Base-by-base conservation (phyloP, 2,113 vertebrate genomes). In the Grammomys surdaster region DNA sequence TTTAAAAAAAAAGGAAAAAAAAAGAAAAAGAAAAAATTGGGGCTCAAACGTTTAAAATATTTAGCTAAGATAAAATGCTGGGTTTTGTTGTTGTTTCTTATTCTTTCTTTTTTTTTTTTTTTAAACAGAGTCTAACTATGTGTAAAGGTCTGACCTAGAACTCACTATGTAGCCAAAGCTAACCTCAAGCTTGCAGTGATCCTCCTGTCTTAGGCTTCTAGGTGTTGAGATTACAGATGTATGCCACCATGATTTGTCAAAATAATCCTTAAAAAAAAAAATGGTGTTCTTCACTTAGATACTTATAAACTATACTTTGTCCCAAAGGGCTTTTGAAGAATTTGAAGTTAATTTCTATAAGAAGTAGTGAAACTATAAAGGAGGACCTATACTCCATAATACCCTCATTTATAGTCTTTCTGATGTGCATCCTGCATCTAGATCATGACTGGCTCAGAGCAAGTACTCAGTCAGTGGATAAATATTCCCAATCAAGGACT, bases 251-350 rank as follows among this genome's bases (percentile, higher is more conserved):
- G 7, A 7, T 14, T 72, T 70, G 11, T 51, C 33, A 51, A 2
- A 51, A 14, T 48, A 48, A 14, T 69, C 43, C 67, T 54, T 77
- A 33, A 31, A 31, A 86, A 86, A 19, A n/a, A n/a, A n/a, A n/a
- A n/a, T 93, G 36, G 48, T 19, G n/a, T 26, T 72, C 4, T 94
- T 96, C 46, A 92, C 4, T 88, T 94, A 33, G 22, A 84, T 91
- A 33, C 76, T 93, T 54, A 58, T 14, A 54, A 88, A 36, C 56
- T 43, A 56, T 2, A 67, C 5, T 13, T 56, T 88, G 28, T 78
- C 51, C 54, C 33, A 54, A 26, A 0, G 40, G 7, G 4, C 4
- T 86, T 88, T 91, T 63, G 11, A 90, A 75, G 87, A 91, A 60
- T 11, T n/a, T 92, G 77, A n/a, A 22, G 12, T 56, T 84, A 67